Evolutionary conservation across 2,888 invertebrate species (phyloP).

Genomic region (Meteorus colon): DNA sequence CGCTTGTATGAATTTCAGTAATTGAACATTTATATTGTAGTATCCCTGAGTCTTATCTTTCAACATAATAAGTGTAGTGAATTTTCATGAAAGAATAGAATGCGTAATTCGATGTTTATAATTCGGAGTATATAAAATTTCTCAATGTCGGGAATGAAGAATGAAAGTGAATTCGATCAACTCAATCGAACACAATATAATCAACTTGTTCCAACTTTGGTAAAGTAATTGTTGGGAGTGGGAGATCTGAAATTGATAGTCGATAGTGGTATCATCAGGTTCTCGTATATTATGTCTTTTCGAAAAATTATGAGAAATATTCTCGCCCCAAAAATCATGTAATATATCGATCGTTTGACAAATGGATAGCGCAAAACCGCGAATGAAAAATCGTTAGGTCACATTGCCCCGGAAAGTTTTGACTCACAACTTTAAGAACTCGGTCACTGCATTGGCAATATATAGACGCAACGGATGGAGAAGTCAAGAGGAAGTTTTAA

Average conservation of each 20-base stretch:
- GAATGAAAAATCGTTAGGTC: conserved; percentile 43
- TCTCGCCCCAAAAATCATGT: too few relatives aligned
- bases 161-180: too few relatives aligned
- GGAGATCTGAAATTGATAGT: too few relatives aligned
- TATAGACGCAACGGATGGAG: conserved; percentile 5
- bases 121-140: too few relatives aligned
- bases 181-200: too few relatives aligned
- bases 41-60: neutral
- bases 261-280: too few relatives aligned
- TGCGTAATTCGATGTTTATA: neutral
- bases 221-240: too few relatives aligned
- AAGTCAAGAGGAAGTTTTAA: conserved; percentile 37
- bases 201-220: too few relatives aligned
- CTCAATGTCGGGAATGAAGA: too few relatives aligned
- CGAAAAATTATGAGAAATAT: too few relatives aligned
- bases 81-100: conserved; percentile 10
- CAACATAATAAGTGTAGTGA: neutral
- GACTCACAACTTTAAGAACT: conserved; percentile 46
- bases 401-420: conserved; percentile 43
- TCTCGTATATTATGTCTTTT: too few relatives aligned
- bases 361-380: conserved; percentile 27
- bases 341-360: neutral
- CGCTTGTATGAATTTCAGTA: neutral
- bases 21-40: conserved; percentile 23
- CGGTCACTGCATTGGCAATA: conserved; percentile 40